Base-by-base conservation (phyloP, 2,888 invertebrate species). In the Metacarcinus magister region DNA sequence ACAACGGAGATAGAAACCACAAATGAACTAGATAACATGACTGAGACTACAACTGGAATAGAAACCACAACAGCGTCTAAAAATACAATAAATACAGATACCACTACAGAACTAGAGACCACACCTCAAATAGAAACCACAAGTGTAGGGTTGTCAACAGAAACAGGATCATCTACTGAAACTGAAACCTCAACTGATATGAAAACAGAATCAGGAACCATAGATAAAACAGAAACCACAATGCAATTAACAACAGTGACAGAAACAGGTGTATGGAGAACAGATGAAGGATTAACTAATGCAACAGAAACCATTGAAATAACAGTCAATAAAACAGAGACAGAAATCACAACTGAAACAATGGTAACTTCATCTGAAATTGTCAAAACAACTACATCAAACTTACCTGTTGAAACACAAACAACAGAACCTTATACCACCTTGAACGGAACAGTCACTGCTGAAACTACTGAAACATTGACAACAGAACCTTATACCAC, bases 21-120 rank as follows among this genome's bases (percentile, higher is more conserved):
- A 93, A 60, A n/a, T 32, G 93, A 60, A 28, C 23, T 19, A 19
- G 16, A 60, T 19, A 60, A 93, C 60, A 19, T 46, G 28, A 60
- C 60, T 32, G 39, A 39, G 23, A 60, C 10, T n/a, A 43, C 2
- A 54, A 48, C 54, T 90, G 95, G 60, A 23, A 28, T 46, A 16
- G 4, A 89, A 43, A 91, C 93, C 87, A 92, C 87, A 92, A 46
- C 95, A 16, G 48, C n/a, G 23, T 89, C 43, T 89, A 60, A 7
- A 39, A 54, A 5, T 32, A 54, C 93, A 43, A n/a, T 82, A 48
- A 39, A 67, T 44, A 75, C 48, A 54, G 54, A 46, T 48, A 82
- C 13, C 28, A 82, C 43, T 19, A 92, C 92, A 32, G 92, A 92
- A 46, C 89, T n/a, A 16, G 95, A 54, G 2, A 60, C 90, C 54